Evolutionary conservation across 2,113 vertebrate genomes (phyloP), one percentile per base, ranked within the genome.

Genomic region (Erythrocercus mccallii): DNA sequence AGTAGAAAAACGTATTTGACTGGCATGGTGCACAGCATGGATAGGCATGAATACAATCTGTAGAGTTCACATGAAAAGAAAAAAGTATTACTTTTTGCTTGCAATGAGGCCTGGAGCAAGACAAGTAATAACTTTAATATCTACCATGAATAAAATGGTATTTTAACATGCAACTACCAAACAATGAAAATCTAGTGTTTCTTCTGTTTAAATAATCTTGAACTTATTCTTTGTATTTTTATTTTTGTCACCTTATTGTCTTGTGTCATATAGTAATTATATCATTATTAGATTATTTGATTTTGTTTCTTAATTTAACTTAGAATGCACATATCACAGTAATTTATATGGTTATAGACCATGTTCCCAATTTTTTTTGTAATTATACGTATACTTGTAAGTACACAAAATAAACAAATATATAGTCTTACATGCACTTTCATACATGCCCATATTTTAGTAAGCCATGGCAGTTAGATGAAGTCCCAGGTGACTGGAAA

Each of bases 11-110:
- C 4, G 6, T 1, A 1, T 68, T 91, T 56, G 38, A 30, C 10
- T 70, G 35, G 9, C 51, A 79, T 11, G 3, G 42, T 80, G 10
- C 33, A 77, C 66, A 90, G 27, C 20, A 81, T 33, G 31, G 61
- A 42, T 3, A 62, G 15, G 17, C 22, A 7, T 48, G 22, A 84
- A 9, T 62, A 58, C 11, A 78, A 28, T 70, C 56, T 0, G 0
- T 27, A 51, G 18, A 20, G 6, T 45, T 80, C 8, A 35, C 16
- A 31, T 23, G 19, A 33, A 70, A 91, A 79, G 5, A 14, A 54
- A 40, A 60, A 90, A 56, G 20, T 27, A 57, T 3, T 78, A 9
- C 12, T 74, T 85, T 92, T 92, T 20, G 40, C 15, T 81, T 71
- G 9, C 38, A 81, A 22, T 47, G 44, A 60, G 60, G 23, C 47